Evolutionary conservation across 2,797 vertebrate species (phyloP).

Genomic region (Pygocentrus nattereri): DNA sequence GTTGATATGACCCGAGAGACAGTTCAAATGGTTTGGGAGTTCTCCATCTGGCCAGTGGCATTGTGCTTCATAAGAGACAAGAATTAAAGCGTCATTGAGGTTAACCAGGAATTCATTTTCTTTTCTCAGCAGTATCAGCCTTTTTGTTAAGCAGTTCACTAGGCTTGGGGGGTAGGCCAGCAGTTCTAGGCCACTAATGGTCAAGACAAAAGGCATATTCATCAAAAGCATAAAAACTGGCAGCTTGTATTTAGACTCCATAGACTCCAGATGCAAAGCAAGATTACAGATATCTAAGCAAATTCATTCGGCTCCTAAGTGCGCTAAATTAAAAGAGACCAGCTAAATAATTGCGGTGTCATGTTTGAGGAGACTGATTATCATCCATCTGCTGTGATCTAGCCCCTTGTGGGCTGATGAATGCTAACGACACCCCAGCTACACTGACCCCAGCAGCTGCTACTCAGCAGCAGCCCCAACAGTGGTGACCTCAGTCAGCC

Average conservation of each 20-base stretch:
- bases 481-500: conserved; percentile 22
- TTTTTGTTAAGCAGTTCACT: not conserved
- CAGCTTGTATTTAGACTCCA: not conserved
- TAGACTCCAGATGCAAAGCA: not conserved
- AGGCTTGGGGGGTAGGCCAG: no score
- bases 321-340: not conserved
- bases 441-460: conserved; percentile 46
- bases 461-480: conserved; percentile 29
- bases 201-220: no score
- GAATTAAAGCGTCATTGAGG: not conserved
- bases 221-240: no score
- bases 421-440: conserved; percentile 50
- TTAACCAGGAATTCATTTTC: not conserved
- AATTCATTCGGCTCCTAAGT: not conserved
- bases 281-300: not conserved
- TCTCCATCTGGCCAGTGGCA: not conserved
- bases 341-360: conserved; percentile 36
- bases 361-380: conserved; percentile 46
- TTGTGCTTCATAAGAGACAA: not conserved
- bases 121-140: not conserved
- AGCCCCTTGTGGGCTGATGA: conserved; percentile 34
- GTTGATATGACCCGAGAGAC: conserved; percentile 7
- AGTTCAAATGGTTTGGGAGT: not conserved
- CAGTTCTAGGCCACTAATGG: no score
- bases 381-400: conserved; percentile 56